Evolutionary conservation across 2,888 invertebrate genomes (phyloP).

Genomic region (Syrphus vitripennis): DNA sequence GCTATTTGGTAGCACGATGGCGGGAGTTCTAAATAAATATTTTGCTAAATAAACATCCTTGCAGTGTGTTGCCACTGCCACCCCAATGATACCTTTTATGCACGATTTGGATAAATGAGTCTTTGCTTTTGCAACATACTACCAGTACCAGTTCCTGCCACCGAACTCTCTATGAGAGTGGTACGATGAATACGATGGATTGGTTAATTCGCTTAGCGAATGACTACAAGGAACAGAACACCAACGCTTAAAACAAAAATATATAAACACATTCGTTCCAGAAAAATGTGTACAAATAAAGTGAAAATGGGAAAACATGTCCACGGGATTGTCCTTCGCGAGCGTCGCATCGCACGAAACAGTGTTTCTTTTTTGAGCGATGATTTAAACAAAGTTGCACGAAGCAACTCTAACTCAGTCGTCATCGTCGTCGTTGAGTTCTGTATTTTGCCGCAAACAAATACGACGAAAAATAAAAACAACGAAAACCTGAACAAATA

Average conservation of each 20-base stretch:
- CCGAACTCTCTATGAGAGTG: conserved; percentile 12
- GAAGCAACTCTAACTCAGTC: conserved; percentile 8
- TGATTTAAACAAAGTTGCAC: conserved; percentile 61
- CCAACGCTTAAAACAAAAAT: not conserved
- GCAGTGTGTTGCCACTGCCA: not conserved
- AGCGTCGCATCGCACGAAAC: not conserved
- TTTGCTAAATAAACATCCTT: conserved; percentile 62
- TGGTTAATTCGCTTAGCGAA: conserved; percentile 64
- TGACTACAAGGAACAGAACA: not conserved
- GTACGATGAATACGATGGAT: conserved; percentile 67
- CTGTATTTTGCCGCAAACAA: not conserved
- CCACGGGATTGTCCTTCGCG: conserved; percentile 47
- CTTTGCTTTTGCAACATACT: not conserved
- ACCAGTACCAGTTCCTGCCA: not conserved
- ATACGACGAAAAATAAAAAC: not conserved
- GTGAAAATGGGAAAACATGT: conserved; percentile 57
- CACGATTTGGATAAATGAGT: not conserved
- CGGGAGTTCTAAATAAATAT: conserved; percentile 63
- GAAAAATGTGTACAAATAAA: conserved; percentile 42
- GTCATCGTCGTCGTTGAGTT: conserved; percentile 3
- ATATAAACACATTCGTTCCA: conserved; percentile 27
- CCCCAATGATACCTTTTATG: not conserved
- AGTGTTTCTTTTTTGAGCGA: conserved; percentile 46
- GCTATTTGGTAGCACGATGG: conserved; percentile 20
- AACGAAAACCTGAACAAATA: conserved; percentile 36